Evolutionary conservation across 2,888 invertebrate species (phyloP).

Genomic region (Erebia aethiops): DNA sequence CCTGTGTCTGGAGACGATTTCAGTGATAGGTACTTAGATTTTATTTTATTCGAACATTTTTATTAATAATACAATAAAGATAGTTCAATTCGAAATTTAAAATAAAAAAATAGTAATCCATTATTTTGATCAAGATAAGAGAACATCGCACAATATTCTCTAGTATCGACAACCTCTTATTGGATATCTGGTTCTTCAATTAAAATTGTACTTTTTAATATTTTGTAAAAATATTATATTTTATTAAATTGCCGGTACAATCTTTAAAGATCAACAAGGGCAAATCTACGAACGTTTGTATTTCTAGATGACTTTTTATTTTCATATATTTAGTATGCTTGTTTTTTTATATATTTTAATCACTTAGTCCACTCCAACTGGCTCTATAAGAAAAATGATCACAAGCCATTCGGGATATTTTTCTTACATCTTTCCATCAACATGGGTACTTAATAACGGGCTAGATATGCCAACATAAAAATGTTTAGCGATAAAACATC

Average conservation of each 20-base stretch:
- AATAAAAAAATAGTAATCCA: too few relatives aligned
- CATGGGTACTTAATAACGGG: conserved; percentile 58
- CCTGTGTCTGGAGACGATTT: conserved; percentile 65
- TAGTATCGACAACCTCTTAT: too few relatives aligned
- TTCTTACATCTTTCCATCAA: conserved; percentile 58
- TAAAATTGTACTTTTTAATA: too few relatives aligned
- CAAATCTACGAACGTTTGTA: neutral
- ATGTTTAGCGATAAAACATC: conserved; percentile 74
- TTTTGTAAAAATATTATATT: too few relatives aligned
- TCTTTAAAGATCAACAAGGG: neutral
- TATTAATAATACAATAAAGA: neutral
- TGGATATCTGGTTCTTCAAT: too few relatives aligned
- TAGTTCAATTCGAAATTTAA: too few relatives aligned
- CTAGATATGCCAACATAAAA: conserved; percentile 67
- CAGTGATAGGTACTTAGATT: conserved; percentile 49
- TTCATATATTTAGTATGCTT: conserved; percentile 21
- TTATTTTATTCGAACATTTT: conserved; percentile 34
- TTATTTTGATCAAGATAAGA: too few relatives aligned
- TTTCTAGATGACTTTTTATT: conserved; percentile 6
- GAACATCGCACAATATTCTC: too few relatives aligned
- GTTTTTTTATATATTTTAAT: conserved; percentile 38
- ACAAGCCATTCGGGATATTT: conserved; percentile 48
- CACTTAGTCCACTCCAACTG: conserved; percentile 37
- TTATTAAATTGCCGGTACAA: too few relatives aligned
- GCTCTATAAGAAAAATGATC: conserved; percentile 44